phyloP scores from a whole-genome alignment of 2,888 invertebrate genomes.

The Chymomyza amoena region DNA sequence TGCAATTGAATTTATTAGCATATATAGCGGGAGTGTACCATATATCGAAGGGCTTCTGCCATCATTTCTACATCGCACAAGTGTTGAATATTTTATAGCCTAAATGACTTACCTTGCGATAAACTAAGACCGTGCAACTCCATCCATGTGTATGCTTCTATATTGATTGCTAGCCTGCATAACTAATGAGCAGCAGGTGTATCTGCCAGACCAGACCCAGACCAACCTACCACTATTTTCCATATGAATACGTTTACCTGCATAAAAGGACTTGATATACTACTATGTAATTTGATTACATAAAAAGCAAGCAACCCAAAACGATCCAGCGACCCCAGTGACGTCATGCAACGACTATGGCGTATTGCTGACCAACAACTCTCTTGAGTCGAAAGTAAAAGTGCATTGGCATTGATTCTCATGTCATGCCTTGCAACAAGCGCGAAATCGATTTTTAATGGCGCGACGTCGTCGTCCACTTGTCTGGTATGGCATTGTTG shows the following conservation, averaged over 20 bases:
- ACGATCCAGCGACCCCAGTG: conserved; percentile 3
- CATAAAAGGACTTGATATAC: not conserved
- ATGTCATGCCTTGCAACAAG: not conserved
- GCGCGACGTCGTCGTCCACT: not conserved
- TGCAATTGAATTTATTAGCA: not conserved
- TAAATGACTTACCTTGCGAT: conserved; percentile 60
- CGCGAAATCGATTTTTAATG: not conserved
- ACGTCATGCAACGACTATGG: conserved; percentile 26
- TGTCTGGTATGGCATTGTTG: conserved; percentile 1
- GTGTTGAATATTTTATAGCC: conserved; percentile 63
- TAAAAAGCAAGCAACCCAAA: conserved; percentile 9
- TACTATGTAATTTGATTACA: conserved; percentile 39
- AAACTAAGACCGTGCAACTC: conserved; percentile 46
- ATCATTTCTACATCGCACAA: not conserved
- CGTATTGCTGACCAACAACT: not conserved
- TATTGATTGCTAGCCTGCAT: conserved; percentile 11
- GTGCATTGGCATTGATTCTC: not conserved
- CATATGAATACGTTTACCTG: not conserved
- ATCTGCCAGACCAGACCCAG: not conserved
- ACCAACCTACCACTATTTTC: not conserved
- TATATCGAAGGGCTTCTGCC: conserved; percentile 1
- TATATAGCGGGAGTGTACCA: not conserved
- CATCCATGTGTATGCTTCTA: conserved; percentile 11
- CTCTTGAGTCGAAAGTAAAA: not conserved
- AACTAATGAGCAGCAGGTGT: not conserved